Conservation (phyloP, 2,113 vertebrate genomes). For the Tiliqua scincoides region DNA sequence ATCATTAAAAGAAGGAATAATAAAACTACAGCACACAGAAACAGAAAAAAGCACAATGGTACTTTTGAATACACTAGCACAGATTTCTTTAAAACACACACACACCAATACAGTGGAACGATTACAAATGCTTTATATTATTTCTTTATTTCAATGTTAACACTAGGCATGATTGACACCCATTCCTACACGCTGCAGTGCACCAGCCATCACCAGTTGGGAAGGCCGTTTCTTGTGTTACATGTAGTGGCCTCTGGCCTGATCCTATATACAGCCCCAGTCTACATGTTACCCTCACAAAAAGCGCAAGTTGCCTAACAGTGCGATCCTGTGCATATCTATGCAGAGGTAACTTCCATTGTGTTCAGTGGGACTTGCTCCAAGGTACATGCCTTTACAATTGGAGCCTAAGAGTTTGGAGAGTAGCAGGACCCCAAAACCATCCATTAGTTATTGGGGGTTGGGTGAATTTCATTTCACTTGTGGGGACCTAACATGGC, state of each 20-base stretch:
- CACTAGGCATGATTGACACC: neutral
- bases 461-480: too few relatives aligned
- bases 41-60: slow-evolving; percentile 31
- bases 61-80: slow-evolving; percentile 36
- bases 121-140: slow-evolving; percentile 8
- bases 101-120: slow-evolving; percentile 2
- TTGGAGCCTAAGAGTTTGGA: too few relatives aligned
- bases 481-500: too few relatives aligned
- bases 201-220: neutral
- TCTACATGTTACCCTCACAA: neutral
- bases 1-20: slow-evolving; percentile 30
- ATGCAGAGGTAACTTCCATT: too few relatives aligned
- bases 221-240: neutral
- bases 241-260: neutral
- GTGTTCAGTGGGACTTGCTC: too few relatives aligned
- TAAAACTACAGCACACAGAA: slow-evolving; percentile 38
- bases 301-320: neutral
- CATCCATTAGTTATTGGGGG: too few relatives aligned
- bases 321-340: too few relatives aligned
- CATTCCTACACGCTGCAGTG: neutral
- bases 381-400: too few relatives aligned
- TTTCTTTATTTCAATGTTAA: slow-evolving; percentile 1
- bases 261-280: neutral
- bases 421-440: too few relatives aligned
- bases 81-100: slow-evolving; percentile 14